Evolutionary conservation across 2,113 vertebrate genomes (phyloP), one percentile per base, ranked within the genome.

Genomic region (Ceyx melanurus): DNA sequence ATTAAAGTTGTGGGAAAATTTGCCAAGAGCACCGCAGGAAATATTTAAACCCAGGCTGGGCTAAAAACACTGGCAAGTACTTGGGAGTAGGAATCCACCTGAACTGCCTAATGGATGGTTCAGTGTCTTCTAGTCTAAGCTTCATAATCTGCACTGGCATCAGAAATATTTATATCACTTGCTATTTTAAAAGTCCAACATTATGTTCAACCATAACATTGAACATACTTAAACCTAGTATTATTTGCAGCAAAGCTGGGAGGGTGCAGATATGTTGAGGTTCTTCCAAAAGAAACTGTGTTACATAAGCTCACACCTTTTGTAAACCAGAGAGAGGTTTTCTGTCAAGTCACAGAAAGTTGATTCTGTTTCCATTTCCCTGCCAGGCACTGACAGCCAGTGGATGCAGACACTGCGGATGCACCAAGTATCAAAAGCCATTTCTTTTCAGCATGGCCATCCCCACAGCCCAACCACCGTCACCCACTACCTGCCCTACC

Each of bases 361-460:
- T 89, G 81, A 61, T 58, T 75, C 71, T 23, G 20, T 82, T 90
- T 82, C 40, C 37, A 3, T 94, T 93, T 96, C 82, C 58, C 58
- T 68, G 71, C 35, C 96, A 98, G 98, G 94, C 88, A 94, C 97
- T 0, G 98, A 98, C 89, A 97, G 97, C 48, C 97, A 97, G 42
- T 99, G 99, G 99, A 98, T 99, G 96, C 93, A 98, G 89, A 97
- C 96, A 0, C 98, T 99, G 61, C 97, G 98, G 83, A 88, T 97
- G 96, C 98, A 97, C 70, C 98, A 99, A 85, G 92, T 98, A 66
- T 97, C 94, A 1, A 97, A 96, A 67, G 96, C 98, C 60, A 51
- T 94, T 76, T 97, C 98, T 14, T 88, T 97, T 10, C 98, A 97
- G 80, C 97, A 97, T 10, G 90, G 98, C 57, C 97, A 96, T n/a